Evolutionary conservation across 2,113 vertebrate species (phyloP).

Genomic region (Tychaedon coryphoeus): DNA sequence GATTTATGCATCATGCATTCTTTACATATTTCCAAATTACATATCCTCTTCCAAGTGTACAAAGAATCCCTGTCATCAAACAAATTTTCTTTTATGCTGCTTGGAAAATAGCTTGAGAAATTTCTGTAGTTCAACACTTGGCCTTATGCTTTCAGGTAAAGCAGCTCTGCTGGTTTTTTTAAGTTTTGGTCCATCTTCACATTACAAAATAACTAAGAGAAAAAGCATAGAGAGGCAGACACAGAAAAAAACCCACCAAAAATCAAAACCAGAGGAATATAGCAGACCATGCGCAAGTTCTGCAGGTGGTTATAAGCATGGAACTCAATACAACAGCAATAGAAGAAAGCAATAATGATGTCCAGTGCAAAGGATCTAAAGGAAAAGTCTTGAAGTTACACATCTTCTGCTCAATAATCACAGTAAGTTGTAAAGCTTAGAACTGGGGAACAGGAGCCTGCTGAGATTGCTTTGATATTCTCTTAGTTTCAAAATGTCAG

Average conservation of each 20-base stretch:
- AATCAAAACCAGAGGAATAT: not conserved
- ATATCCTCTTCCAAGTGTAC: not conserved
- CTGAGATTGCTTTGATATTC: not conserved
- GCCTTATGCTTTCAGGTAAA: not conserved
- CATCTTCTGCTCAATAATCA: not conserved
- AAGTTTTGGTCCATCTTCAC: not conserved
- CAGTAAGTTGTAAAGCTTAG: not conserved
- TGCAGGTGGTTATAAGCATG: not conserved
- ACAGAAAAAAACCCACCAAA: accelerated
- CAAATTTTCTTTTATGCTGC: not conserved
- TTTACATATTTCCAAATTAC: not conserved
- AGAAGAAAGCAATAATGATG: not conserved
- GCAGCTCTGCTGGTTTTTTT: not conserved
- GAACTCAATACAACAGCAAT: not conserved
- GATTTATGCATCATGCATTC: not conserved
- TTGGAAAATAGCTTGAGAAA: not conserved
- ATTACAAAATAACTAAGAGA: not conserved
- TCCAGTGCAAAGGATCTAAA: not conserved
- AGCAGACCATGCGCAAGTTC: not conserved
- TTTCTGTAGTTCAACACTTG: not conserved
- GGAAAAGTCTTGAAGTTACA: not conserved
- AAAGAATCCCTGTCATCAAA: not conserved
- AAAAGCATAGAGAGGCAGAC: not conserved
- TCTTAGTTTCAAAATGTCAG: not conserved
- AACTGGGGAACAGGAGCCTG: not conserved